Conservation (phyloP, 2,797 vertebrate species). For the Rhinoraja longicauda region DNA sequence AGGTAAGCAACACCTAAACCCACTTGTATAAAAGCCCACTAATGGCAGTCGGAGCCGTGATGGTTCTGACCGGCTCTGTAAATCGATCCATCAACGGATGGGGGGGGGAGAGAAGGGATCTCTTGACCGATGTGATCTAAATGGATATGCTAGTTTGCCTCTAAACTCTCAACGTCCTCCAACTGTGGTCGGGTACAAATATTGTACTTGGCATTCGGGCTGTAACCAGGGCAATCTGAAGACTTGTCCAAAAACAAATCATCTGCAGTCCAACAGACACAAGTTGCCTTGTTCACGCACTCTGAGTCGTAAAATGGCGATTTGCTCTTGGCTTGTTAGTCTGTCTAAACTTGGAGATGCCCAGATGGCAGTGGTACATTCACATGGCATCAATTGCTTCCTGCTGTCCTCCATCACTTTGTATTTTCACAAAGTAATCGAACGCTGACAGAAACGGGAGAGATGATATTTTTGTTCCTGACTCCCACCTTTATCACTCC, state of each 20-base stretch:
- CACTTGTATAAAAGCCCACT: not conserved
- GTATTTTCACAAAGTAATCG: no score
- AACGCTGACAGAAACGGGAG: not conserved
- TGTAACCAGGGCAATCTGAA: not conserved
- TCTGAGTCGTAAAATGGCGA: not conserved
- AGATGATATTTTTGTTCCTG: not conserved
- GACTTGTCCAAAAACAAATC: not conserved
- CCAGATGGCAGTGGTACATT: not conserved
- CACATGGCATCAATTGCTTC: not conserved
- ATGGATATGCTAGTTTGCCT: not conserved
- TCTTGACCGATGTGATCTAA: not conserved
- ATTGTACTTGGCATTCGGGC: not conserved
- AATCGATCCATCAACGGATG: no score
- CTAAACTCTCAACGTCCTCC: not conserved
- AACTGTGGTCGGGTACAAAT: not conserved
- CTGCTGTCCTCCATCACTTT: not conserved
- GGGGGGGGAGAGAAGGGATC: no score
- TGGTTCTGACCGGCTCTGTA: not conserved
- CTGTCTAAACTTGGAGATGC: not conserved
- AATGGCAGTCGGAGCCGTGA: not conserved
- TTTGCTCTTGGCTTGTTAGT: not conserved
- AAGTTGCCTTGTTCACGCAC: not conserved
- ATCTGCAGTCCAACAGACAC: not conserved
- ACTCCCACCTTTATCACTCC: not conserved
- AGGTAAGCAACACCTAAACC: not conserved